Evolutionary conservation across 2,888 invertebrate species (phyloP), one percentile per base, ranked within the genome.

Genomic region (Leucophenga maculata): DNA sequence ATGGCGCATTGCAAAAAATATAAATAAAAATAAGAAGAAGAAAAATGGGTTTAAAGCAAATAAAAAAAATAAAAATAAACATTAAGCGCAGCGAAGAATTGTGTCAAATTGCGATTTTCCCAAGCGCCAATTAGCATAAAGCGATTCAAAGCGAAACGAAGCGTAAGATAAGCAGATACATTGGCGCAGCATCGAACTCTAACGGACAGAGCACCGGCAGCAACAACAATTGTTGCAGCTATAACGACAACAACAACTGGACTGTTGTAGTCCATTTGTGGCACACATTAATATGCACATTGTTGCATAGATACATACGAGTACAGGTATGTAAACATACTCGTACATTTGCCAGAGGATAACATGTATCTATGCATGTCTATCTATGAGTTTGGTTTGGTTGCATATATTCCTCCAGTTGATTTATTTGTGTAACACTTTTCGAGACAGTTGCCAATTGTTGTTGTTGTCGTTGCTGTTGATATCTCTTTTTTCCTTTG

Each of bases 391-490:
- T n/a, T n/a, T n/a, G n/a, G n/a, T n/a, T n/a, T 39, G 39, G 11
- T 39, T 39, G 39, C 39, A 39, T 39, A 39, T 39, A 6, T 39
- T 39, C 39, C 39, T 39, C 14, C 1, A 69, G 82, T 75, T 79
- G 77, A 80, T 82, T 82, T 80, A 79, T 82, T 78, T 82, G 77
- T 82, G 78, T 78, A 82, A 75, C 80, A 82, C 74, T 80, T 80
- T 69, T 71, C 69, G 62, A 59, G 62, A 16, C 48, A 64, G 46
- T 64, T 64, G 62, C 46, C 22, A 20, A 46, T n/a, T 20, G 62
- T 48, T 64, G 62, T 46, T 64, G 22, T 20, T 22, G 44, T 20
- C 44, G 62, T 44, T 48, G 22, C n/a, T 31, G 14, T n/a, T 59
- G 16, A 11, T 50, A 50, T n/a, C 1, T n/a, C 14, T 52, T 52